Percentiles rank a stretch among this genome's conserved stretches.
phyloP scores from a whole-genome alignment of 1,140 invertebrate species.

The Eurosta solidaginis region DNA sequence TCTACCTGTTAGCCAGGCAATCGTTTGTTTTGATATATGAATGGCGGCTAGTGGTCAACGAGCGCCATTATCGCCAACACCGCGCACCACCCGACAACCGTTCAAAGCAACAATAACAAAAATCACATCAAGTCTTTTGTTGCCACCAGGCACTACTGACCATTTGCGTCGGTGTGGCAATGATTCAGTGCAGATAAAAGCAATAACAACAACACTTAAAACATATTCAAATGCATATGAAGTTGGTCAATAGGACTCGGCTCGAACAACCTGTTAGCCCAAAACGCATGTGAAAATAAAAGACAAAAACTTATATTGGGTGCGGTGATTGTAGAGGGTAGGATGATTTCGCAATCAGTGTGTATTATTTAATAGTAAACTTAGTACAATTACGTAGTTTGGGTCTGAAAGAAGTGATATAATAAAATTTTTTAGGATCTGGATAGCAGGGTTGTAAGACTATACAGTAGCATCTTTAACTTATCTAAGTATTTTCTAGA shows the following conservation, averaged over 20 bases:
- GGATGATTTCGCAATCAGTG: background rate
- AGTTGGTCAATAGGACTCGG: constrained; percentile 12
- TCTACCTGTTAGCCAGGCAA: background rate
- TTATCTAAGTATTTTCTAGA: too few species aligned
- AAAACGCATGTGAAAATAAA: background rate
- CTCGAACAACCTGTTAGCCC: background rate
- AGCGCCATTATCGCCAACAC: constrained; percentile 8
- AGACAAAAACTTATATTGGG: background rate
- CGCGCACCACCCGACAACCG: background rate
- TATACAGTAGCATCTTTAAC: too few species aligned
- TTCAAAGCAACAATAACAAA: background rate
- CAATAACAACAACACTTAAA: constrained; percentile 26
- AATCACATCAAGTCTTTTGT: background rate
- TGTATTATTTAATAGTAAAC: background rate
- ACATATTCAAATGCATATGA: constrained; percentile 12
- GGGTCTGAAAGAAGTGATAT: background rate
- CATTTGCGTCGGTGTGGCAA: constrained; percentile 14
- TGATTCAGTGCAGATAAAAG: constrained; percentile 23
- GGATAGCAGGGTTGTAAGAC: too few species aligned
- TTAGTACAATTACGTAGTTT: background rate
- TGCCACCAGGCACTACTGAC: background rate
- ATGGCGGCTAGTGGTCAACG: constrained; percentile 17
- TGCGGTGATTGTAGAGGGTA: background rate
- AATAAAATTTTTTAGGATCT: too few species aligned
- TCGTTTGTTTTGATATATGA: constrained; percentile 18